Percentiles rank a stretch among this genome's conserved stretches.
Conservation (phyloP, 2,888 invertebrate genomes). For the Deilephila porcellus region DNA sequence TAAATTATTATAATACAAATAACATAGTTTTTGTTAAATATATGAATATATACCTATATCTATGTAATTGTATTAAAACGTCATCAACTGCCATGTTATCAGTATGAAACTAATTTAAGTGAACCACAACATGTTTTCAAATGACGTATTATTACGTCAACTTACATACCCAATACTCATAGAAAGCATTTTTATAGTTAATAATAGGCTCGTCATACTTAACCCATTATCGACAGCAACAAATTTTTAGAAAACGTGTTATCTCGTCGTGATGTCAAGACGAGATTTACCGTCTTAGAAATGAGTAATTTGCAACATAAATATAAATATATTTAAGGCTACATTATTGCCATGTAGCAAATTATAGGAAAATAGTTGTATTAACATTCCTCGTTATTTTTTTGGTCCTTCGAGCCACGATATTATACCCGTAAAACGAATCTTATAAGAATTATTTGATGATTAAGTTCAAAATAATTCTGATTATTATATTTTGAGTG, state of each 20-base stretch:
- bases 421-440: background rate
- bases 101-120: background rate
- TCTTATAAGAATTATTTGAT: background rate
- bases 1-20: too few species aligned
- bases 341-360: too few species aligned
- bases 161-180: background rate
- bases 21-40: too few species aligned
- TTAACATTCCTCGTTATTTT: background rate
- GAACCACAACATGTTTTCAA: background rate
- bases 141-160: background rate
- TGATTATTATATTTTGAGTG: background rate
- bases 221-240: too few species aligned
- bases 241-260: too few species aligned
- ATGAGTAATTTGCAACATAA: too few species aligned
- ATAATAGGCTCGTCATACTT: background rate
- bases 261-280: too few species aligned
- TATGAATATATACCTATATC: background rate
- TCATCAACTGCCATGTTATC: background rate
- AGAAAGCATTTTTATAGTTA: constrained; percentile 1
- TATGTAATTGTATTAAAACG: background rate
- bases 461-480: background rate
- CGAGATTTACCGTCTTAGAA: too few species aligned
- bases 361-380: too few species aligned
- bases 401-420: background rate
- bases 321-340: too few species aligned